These are phyloP conservation scores for Microcebus murinus DNA, from an alignment of 2,113 vertebrate species.

Conservation along the genomic window DNA sequence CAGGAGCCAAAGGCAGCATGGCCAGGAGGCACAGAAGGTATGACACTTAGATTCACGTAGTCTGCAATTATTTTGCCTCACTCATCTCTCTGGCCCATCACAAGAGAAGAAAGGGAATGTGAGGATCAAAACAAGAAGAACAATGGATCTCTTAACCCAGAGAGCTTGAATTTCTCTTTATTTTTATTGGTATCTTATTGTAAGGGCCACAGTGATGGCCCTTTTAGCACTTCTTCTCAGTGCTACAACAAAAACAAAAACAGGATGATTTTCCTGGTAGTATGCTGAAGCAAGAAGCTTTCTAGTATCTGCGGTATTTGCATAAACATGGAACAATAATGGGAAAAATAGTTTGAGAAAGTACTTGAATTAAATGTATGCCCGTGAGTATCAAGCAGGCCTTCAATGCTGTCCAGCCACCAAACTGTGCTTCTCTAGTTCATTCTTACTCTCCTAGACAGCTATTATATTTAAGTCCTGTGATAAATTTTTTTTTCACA, in stretches of 20 bases:
- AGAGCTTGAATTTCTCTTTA: background rate
- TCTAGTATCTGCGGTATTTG: background rate
- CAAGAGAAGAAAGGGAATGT: background rate
- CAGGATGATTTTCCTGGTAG: background rate
- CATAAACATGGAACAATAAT: background rate
- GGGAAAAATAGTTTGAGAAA: background rate
- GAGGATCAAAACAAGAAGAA: background rate
- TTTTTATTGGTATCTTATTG: background rate
- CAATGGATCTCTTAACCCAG: background rate
- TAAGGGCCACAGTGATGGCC: background rate
- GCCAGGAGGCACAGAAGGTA: background rate
- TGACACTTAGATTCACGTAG: background rate
- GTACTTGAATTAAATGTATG: background rate
- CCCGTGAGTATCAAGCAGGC: background rate
- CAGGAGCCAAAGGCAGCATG: background rate
- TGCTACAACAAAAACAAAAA: background rate
- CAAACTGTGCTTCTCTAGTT: background rate
- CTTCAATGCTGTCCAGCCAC: background rate
- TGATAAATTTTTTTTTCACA: background rate
- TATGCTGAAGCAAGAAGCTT: background rate
- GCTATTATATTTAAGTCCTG: background rate
- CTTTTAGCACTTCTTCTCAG: background rate
- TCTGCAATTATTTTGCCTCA: background rate
- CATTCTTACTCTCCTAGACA: background rate
- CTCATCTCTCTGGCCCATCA: background rate